Evolutionary conservation across 2,797 vertebrate genomes (phyloP).

Genomic region (Silurus aristotelis): DNA sequence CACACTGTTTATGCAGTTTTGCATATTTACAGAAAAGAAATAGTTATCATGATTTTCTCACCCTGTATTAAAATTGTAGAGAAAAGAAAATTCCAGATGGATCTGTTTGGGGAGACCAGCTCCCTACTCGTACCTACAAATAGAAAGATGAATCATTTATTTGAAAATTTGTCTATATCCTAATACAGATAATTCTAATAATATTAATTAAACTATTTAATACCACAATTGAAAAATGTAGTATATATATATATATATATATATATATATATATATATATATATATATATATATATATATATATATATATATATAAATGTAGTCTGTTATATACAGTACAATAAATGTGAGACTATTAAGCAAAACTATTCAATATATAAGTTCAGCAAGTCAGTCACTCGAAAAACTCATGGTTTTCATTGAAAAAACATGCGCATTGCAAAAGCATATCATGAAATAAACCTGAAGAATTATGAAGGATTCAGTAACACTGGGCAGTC

Average conservation of each 20-base stretch:
- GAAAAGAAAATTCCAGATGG: slow-evolving; percentile 61
- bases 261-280: too few relatives aligned
- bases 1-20: neutral
- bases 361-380: neutral
- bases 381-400: neutral
- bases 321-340: neutral
- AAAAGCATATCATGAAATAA: neutral
- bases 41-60: slow-evolving; percentile 1
- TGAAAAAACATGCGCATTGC: neutral
- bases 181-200: neutral
- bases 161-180: neutral
- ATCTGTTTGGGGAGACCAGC: slow-evolving; percentile 81
- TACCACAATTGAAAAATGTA: neutral
- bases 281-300: too few relatives aligned
- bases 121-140: slow-evolving; percentile 81
- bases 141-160: neutral
- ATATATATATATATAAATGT: too few relatives aligned
- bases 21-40: neutral
- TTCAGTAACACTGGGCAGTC: neutral
- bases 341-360: neutral
- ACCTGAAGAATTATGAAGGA: slow-evolving; percentile 11
- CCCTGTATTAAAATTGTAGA: slow-evolving; percentile 17
- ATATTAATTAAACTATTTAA: neutral
- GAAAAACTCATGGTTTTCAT: neutral
- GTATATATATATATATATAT: too few relatives aligned